These are phyloP conservation scores for Phylloscopus whistleri DNA, from an alignment of 2,113 vertebrate species.

Conservation along the genomic window DNA sequence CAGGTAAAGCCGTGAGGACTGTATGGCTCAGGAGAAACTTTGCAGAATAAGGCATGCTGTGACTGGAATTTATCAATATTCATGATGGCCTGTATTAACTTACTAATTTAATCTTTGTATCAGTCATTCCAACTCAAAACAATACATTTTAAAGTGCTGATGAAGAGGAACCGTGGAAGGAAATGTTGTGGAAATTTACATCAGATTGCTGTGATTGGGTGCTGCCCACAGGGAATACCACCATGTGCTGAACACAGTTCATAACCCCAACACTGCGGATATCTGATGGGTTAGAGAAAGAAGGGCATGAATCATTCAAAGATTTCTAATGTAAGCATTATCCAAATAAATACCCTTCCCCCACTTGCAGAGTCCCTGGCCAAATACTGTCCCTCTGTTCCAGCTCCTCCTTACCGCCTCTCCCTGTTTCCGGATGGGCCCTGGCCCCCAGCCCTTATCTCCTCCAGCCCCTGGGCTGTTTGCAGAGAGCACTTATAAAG, in stretches of 20 bases:
- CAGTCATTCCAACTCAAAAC: not conserved
- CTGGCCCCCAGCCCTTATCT: slow-evolving; percentile 60
- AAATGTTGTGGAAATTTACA: not conserved
- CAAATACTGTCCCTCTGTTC: not conserved
- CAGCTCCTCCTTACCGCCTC: slow-evolving; percentile 31
- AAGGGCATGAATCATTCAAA: not conserved
- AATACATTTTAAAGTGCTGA: not conserved
- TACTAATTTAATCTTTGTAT: not conserved
- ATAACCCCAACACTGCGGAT: not conserved
- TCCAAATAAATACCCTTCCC: not conserved
- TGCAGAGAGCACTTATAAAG: slow-evolving; percentile 40
- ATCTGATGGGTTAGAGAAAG: not conserved
- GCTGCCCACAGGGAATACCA: not conserved
- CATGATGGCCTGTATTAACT: not conserved
- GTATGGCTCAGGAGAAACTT: not conserved
- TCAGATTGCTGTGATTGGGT: not conserved
- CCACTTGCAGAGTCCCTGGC: not conserved
- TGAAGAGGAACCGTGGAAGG: not conserved
- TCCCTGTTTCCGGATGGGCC: slow-evolving; percentile 11
- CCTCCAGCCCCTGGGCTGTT: slow-evolving; percentile 41
- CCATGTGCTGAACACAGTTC: not conserved
- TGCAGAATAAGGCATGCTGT: not conserved
- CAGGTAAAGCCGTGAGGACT: not conserved
- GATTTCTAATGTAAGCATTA: not conserved
- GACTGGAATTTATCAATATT: not conserved